Conservation (phyloP, 2,797 vertebrate genomes). For the Coregonus suidteri region DNA sequence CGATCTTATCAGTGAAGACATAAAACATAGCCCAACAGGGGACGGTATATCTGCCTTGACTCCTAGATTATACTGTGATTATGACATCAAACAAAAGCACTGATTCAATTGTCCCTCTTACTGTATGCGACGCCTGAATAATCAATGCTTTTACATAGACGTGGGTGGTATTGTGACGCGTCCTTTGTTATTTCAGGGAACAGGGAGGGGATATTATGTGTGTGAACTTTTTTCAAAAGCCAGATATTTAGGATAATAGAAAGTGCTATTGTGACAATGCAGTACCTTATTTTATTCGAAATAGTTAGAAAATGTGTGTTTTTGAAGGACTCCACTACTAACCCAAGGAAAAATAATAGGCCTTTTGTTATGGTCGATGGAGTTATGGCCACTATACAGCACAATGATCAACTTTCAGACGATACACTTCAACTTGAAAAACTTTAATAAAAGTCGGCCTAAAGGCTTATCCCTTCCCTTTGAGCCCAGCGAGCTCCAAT, state of each 20-base stretch:
- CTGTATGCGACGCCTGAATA: not conserved
- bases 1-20: slow-evolving; percentile 23
- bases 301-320: too few species aligned
- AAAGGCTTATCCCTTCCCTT: not conserved
- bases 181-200: too few species aligned
- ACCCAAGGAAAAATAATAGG: too few species aligned
- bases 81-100: slow-evolving; percentile 13
- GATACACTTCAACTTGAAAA: not conserved
- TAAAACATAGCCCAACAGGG: not conserved
- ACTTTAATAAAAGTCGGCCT: not conserved
- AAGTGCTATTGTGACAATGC: too few species aligned
- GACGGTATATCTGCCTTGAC: not conserved
- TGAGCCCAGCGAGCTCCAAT: not conserved
- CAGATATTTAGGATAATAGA: too few species aligned
- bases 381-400: not conserved
- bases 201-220: too few species aligned
- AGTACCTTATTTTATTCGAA: too few species aligned
- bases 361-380: not conserved
- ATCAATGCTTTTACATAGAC: too few species aligned
- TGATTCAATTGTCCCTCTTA: not conserved
- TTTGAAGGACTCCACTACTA: too few species aligned
- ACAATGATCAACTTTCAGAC: not conserved
- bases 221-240: too few species aligned
- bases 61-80: slow-evolving; percentile 11
- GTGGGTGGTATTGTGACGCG: too few species aligned